These are phyloP conservation scores for Aspidiotus rigidus DNA, from an alignment of 2,888 invertebrate species.

Conservation along the genomic window DNA sequence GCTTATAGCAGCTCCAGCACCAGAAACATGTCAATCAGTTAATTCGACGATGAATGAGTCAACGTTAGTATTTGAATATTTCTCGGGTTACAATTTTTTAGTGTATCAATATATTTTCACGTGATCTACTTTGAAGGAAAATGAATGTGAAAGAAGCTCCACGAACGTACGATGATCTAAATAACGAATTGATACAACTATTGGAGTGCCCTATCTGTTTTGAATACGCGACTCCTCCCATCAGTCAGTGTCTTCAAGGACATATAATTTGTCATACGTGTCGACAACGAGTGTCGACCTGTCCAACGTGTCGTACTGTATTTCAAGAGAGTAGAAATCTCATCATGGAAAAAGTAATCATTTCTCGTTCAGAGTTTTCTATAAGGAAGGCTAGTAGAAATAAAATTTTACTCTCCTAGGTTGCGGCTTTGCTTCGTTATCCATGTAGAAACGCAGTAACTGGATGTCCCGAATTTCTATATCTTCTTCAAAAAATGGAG, in stretches of 20 bases:
- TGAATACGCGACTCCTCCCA: slow-evolving; percentile 54
- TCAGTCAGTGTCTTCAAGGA: slow-evolving; percentile 55
- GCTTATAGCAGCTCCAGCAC: neutral
- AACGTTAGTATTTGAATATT: neutral
- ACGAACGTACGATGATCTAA: slow-evolving; percentile 35
- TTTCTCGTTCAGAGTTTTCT: neutral
- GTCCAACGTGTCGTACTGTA: slow-evolving; percentile 53
- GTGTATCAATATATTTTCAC: neutral
- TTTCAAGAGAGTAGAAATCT: slow-evolving; percentile 46
- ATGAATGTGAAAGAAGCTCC: slow-evolving; percentile 28
- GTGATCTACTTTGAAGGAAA: neutral
- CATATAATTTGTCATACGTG: slow-evolving; percentile 54
- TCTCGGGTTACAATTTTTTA: neutral
- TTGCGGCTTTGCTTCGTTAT: slow-evolving; percentile 49
- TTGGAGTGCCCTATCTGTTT: slow-evolving; percentile 57
- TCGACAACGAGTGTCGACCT: slow-evolving; percentile 49
- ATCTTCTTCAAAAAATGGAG: slow-evolving; percentile 44
- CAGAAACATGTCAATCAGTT: neutral
- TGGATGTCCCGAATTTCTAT: slow-evolving; percentile 47
- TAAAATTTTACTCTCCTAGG: slow-evolving; percentile 40
- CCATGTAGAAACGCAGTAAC: slow-evolving; percentile 47
- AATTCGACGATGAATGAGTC: neutral
- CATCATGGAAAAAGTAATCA: slow-evolving; percentile 48
- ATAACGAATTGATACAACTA: slow-evolving; percentile 44
- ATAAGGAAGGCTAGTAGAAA: neutral